Conservation (phyloP, 2,113 vertebrate species). For the Mungos mungo region DNA sequence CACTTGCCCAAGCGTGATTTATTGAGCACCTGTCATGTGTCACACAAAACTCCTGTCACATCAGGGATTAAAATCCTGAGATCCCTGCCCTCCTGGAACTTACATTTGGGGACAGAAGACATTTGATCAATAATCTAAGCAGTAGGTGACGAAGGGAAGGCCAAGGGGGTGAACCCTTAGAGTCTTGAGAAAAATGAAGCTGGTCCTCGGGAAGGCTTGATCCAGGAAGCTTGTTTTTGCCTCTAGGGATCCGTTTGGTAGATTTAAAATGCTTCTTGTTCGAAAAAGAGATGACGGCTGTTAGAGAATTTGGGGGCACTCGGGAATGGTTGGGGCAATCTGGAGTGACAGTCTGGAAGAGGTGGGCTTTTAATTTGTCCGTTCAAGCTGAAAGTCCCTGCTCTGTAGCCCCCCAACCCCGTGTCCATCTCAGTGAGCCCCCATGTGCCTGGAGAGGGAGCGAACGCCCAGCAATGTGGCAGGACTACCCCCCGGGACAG, state of each 20-base stretch:
- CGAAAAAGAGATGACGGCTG: neutral
- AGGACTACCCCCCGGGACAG: neutral
- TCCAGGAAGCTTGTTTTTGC: neutral
- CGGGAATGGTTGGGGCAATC: no score
- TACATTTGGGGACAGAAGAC: no score
- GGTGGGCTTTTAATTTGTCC: neutral
- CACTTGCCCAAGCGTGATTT: no score
- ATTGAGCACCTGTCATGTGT: no score
- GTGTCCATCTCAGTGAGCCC: neutral
- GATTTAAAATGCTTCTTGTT: neutral
- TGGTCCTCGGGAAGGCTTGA: neutral
- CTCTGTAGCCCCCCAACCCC: fast-evolving
- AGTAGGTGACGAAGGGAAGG: fast-evolving
- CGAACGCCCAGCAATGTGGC: fast-evolving
- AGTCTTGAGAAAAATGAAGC: neutral
- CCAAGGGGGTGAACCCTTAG: no score
- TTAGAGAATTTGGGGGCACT: neutral
- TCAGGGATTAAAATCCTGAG: neutral
- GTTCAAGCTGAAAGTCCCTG: neutral
- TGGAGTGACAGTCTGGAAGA: neutral
- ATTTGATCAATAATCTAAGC: neutral
- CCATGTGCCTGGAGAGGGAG: fast-evolving
- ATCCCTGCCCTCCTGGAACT: neutral
- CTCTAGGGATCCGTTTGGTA: neutral
- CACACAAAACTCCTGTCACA: no score